Conservation (phyloP, 2,888 invertebrate genomes). For the Spisula solida region DNA sequence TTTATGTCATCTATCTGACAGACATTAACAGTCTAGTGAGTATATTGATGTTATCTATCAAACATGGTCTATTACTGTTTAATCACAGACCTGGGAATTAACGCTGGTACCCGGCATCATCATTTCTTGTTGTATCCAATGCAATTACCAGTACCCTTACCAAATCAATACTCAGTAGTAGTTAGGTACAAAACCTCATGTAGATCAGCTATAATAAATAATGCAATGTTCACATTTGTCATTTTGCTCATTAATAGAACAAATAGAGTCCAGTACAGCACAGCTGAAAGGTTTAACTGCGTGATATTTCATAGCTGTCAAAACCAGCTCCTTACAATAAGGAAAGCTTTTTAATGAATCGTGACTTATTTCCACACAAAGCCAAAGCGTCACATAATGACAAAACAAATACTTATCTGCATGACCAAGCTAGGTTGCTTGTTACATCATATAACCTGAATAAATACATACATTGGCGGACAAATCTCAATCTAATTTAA, state of each 20-base stretch:
- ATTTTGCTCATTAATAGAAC: background rate
- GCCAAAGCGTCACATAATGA: too few relatives aligned
- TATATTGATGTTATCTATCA: background rate
- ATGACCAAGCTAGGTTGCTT: too few relatives aligned
- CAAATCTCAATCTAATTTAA: too few relatives aligned
- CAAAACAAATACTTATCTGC: too few relatives aligned
- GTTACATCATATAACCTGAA: too few relatives aligned
- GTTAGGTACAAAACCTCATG: background rate
- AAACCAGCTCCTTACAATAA: background rate
- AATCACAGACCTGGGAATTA: background rate
- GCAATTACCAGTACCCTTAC: background rate
- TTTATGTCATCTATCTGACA: too few relatives aligned
- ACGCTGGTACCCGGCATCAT: background rate
- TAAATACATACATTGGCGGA: too few relatives aligned
- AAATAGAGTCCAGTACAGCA: background rate
- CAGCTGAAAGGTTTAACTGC: background rate
- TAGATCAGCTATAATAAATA: background rate
- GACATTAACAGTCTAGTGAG: too few relatives aligned
- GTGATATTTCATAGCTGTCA: slow-evolving; percentile 2
- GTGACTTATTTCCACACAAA: too few relatives aligned
- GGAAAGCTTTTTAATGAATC: too few relatives aligned
- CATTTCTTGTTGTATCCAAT: background rate
- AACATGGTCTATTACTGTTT: background rate
- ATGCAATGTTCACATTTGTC: background rate
- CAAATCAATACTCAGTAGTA: background rate